A percentile compares a stretch with the other conserved stretches of the same genome.
Evolutionary conservation across 2,113 vertebrate genomes (phyloP).

Genomic region (Phoenicopterus ruber): DNA sequence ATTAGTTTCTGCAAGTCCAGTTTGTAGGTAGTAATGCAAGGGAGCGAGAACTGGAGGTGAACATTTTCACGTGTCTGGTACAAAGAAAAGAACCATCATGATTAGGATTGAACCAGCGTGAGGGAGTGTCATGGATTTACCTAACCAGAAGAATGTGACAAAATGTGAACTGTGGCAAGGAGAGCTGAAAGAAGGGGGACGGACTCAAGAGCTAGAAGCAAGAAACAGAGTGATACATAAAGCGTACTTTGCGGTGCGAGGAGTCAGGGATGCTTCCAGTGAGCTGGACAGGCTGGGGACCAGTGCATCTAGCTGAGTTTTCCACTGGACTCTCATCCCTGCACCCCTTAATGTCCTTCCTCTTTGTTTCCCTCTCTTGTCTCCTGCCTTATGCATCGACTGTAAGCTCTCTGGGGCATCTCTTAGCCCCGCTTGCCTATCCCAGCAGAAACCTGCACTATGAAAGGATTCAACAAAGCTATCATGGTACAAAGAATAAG

Average conservation of each 20-base stretch:
- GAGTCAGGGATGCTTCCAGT: neutral
- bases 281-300: neutral
- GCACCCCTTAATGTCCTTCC: neutral
- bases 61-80: fast-evolving
- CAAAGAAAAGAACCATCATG: neutral
- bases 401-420: neutral
- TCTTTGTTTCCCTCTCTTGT: neutral
- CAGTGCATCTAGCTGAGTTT: neutral
- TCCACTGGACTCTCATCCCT: neutral
- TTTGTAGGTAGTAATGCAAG: neutral
- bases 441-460: neutral
- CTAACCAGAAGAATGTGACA: neutral
- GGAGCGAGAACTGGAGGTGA: neutral
- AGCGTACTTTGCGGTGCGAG: neutral
- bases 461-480: slow-evolving; percentile 28
- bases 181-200: neutral
- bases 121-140: neutral
- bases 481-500: neutral
- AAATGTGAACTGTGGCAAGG: neutral
- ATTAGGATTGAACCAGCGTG: fast-evolving
- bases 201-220: neutral
- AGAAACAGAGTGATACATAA: neutral
- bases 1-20: neutral
- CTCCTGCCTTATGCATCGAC: neutral
- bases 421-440: neutral